Percentiles rank a stretch among this genome's conserved stretches.
These are phyloP conservation scores for Drosophila siamana DNA, from an alignment of 2,888 invertebrate species.

Conservation along the genomic window DNA sequence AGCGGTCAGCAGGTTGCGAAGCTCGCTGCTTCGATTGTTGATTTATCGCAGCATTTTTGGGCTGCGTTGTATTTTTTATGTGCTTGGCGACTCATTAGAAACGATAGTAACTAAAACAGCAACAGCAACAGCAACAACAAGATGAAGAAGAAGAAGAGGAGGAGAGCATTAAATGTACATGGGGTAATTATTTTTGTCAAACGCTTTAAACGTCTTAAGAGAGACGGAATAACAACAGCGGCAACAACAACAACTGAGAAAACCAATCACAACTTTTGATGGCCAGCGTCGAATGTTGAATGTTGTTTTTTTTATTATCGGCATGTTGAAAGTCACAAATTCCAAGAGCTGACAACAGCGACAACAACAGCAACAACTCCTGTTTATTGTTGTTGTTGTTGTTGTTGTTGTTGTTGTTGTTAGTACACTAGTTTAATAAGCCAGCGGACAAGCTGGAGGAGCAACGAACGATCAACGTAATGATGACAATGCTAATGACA, in stretches of 20 bases:
- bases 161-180: slow-evolving; percentile 47
- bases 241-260: slow-evolving; percentile 33
- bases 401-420: slow-evolving; percentile 50
- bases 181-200: slow-evolving; percentile 74
- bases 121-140: slow-evolving; percentile 59
- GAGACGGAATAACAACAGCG: slow-evolving; percentile 10
- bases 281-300: slow-evolving; percentile 60
- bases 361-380: slow-evolving; percentile 35
- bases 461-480: slow-evolving; percentile 34
- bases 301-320: slow-evolving; percentile 63
- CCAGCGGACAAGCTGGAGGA: slow-evolving; percentile 39
- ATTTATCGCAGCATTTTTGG: slow-evolving; percentile 27
- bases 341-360: slow-evolving; percentile 34
- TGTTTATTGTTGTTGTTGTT: slow-evolving; percentile 36
- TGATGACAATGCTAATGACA: slow-evolving; percentile 24
- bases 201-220: slow-evolving; percentile 59
- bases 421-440: slow-evolving; percentile 55
- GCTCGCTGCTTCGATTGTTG: slow-evolving; percentile 22
- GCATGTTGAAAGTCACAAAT: slow-evolving; percentile 61
- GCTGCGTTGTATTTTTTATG: slow-evolving; percentile 44
- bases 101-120: slow-evolving; percentile 60
- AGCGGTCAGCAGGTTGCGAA: background rate
- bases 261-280: slow-evolving; percentile 77
- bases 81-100: slow-evolving; percentile 56
- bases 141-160: no score